Evolutionary conservation across 2,797 vertebrate genomes (phyloP), one percentile per base, ranked within the genome.

Genomic region (Clamator glandarius): DNA sequence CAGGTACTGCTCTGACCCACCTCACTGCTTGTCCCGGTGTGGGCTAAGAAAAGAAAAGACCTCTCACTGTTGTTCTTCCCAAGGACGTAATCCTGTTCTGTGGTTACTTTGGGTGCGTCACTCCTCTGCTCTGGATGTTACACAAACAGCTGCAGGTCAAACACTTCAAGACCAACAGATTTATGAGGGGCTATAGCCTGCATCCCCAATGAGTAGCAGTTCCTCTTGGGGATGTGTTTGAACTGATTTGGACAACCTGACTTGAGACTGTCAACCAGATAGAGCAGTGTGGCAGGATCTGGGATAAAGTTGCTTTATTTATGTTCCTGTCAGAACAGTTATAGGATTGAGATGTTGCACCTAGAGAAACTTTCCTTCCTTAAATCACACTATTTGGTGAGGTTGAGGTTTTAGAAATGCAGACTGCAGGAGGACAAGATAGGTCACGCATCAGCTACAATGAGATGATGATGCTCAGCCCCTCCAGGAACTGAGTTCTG

Each of bases 1-100:
- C 98, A 98, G 98, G 98, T 98, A 97, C 24, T 18, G 4, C 44
- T 3, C 6, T 26, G 48, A 15, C n/a, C 33, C n/a, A 1, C 21
- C 21, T 50, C 11, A 0, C 23, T 26, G 18, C 3, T 26, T 54
- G 17, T 21, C 18, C 25, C 14, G 21, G 3, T 0, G 0, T 9
- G 8, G 12, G 5, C 25, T 35, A 18, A 33, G 48, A 12, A 29
- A 18, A 33, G 48, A 12, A 29, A 73, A 48, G 8, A 23, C 5
- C 2, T 69, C 15, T 57, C 29, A 4, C 14, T 54, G 4, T 11
- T 58, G 2, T 6, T 57, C 31, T 77, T 80, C 12, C 41, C 16
- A 75, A 19, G 8, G 46, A 5, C 5, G 0, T 16, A 54, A n/a
- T 79, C 15, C 15, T 84, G 33, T 25, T 67, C 9, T 48, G 4